phyloP scores from a whole-genome alignment of 2,888 invertebrate genomes.

The Morinoia aosen region DNA sequence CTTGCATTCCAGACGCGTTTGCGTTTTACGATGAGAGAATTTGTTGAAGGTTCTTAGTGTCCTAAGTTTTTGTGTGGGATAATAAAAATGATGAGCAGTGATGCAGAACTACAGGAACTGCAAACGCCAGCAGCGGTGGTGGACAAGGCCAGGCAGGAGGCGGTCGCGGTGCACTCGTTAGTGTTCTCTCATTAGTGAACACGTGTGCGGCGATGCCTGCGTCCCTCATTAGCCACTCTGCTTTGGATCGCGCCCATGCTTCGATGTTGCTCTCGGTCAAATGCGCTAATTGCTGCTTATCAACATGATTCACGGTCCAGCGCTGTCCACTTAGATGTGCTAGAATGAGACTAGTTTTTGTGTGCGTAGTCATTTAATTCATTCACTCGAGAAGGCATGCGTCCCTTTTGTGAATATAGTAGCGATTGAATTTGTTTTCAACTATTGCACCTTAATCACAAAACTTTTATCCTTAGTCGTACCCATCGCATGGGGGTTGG shows the following conservation, averaged over 20 bases:
- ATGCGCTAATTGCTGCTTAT: background rate
- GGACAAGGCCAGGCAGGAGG: background rate
- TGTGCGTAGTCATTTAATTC: background rate
- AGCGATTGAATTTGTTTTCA: too few species aligned
- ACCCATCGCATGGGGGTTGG: too few species aligned
- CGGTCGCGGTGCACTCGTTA: background rate
- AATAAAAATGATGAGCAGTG: background rate
- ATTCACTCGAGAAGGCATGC: background rate
- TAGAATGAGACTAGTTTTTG: background rate
- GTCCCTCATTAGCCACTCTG: background rate
- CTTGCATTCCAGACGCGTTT: background rate
- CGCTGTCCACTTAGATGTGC: background rate
- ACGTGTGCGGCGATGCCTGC: background rate
- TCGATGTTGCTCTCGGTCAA: background rate
- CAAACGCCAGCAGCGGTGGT: background rate
- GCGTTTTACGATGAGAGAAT: background rate
- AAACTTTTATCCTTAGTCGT: too few species aligned
- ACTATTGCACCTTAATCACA: too few species aligned
- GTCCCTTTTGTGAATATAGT: background rate
- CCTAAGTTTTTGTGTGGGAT: background rate
- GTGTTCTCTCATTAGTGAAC: background rate
- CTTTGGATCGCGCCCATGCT: background rate
- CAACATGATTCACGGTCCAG: background rate
- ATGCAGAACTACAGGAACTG: background rate
- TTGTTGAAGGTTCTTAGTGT: background rate